These are phyloP conservation scores for Heterodera schachtii DNA, from an alignment of 1,140 invertebrate species.

Conservation along the genomic window DNA sequence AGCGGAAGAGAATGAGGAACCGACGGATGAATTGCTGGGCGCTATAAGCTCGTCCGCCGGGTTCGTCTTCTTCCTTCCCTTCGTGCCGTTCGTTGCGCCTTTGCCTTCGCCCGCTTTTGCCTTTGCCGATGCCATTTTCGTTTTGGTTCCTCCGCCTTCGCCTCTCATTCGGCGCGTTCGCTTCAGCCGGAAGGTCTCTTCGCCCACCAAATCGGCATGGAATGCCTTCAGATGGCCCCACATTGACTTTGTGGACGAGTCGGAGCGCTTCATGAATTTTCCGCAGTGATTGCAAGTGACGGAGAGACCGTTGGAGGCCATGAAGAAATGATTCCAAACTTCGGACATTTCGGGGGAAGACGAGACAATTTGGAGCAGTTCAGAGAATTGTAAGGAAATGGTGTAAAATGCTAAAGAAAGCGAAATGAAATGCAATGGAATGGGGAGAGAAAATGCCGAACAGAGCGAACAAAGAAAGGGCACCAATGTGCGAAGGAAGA, in stretches of 20 bases:
- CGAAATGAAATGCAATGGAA: too few species aligned
- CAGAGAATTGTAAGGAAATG: background rate
- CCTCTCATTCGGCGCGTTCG: slow-evolving; percentile 31
- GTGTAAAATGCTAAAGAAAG: too few species aligned
- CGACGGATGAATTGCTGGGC: slow-evolving; percentile 6
- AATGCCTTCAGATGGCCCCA: slow-evolving; percentile 46
- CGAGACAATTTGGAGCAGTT: background rate
- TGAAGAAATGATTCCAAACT: slow-evolving; percentile 47
- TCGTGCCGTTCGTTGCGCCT: too few species aligned
- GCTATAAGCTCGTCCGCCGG: background rate
- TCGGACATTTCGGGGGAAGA: slow-evolving; percentile 31
- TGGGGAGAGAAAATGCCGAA: too few species aligned
- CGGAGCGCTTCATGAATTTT: slow-evolving; percentile 43
- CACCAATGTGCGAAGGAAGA: background rate
- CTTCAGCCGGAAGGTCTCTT: slow-evolving; percentile 44
- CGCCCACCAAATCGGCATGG: slow-evolving; percentile 36
- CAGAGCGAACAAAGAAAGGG: background rate
- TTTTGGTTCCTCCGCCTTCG: slow-evolving; percentile 7
- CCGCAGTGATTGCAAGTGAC: slow-evolving; percentile 42
- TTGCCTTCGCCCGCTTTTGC: background rate
- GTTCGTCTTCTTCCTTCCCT: slow-evolving; percentile 3
- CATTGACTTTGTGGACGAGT: slow-evolving; percentile 46
- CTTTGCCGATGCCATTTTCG: slow-evolving; percentile 15
- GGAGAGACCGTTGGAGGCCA: slow-evolving; percentile 32
- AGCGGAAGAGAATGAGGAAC: background rate